Base-by-base conservation (phyloP, 2,113 vertebrate species). In the Pavo muticus region DNA sequence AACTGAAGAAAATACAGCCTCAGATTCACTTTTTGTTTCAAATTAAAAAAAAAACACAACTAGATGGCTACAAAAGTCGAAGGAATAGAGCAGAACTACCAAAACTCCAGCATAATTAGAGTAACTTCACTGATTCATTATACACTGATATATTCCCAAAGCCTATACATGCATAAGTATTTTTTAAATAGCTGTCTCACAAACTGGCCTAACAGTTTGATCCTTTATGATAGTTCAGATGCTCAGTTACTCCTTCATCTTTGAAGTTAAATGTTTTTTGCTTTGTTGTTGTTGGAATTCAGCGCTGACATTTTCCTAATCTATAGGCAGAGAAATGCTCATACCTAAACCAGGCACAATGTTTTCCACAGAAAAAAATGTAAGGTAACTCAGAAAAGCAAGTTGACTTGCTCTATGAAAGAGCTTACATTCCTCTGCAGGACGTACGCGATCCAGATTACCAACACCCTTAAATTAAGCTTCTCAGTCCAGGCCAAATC, bases 381-480 rank as follows among this genome's bases (percentile, higher is more conserved):
- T 3, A 45, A 68, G 32, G 16, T 32, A 89, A 68, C 13, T 52
- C 52, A 20, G 7, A 10, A 29, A 71, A 89, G 11, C 3, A 9
- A 72, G 35, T 3, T 44, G 45, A 61, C 32, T 27, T 77, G 45
- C 23, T 35, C 32, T 48, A 30, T 81, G 23, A 44, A 71, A 72
- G n/a, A 52, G 24, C 20, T 70, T 27, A 27, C 17, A 17, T 52
- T 81, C 50, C 30, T 77, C 39, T 47, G 32, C 32, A 79, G 60
- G 29, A 82, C 3, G 21, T 24, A 23, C 2, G 30, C 21, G 0
- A 0, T 4, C 32, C 12, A 23, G 13, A 5, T 2, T 42, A 88
- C 64, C 29, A 70, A 64, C 32, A 82, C 13, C n/a, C 9, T 8
- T n/a, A 32, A 81, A 77, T 60, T 29, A 35, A 44, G 50, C 6